A percentile compares a stretch with the other conserved stretches of the same genome.
phyloP scores from a whole-genome alignment of 2,113 vertebrate species.

The Diadophis punctatus region DNA sequence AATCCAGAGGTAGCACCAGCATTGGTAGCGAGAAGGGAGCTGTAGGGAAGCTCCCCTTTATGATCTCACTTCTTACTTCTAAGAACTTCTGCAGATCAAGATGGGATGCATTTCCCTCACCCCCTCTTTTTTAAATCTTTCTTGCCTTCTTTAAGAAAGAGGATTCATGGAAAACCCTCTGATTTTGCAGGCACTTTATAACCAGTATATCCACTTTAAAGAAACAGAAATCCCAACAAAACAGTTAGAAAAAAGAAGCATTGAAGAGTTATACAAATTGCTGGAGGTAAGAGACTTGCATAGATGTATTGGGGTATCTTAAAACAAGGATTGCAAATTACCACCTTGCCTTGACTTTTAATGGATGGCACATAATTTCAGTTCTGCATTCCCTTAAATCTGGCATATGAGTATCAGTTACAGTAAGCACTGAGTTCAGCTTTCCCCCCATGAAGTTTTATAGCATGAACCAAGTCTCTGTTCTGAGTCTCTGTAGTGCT shows the following conservation, averaged over 20 bases:
- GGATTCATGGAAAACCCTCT: neutral
- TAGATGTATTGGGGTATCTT: neutral
- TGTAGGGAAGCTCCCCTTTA: neutral
- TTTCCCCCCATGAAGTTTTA: neutral
- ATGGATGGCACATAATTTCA: neutral
- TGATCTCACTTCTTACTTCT: neutral
- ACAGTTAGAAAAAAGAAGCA: conserved; percentile 85
- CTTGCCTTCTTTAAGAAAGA: neutral
- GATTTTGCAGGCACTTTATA: conserved; percentile 92
- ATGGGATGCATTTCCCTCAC: neutral
- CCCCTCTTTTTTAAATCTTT: neutral
- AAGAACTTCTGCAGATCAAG: neutral
- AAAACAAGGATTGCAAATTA: neutral
- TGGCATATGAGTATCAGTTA: neutral
- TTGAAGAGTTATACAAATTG: conserved; percentile 90
- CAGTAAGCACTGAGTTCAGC: neutral
- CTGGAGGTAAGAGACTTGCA: conserved; percentile 77
- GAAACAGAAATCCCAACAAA: conserved; percentile 92
- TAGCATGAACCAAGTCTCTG: neutral
- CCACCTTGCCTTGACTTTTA: conserved; percentile 28
- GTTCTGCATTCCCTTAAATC: neutral
- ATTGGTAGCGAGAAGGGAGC: neutral
- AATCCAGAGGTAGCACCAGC: neutral
- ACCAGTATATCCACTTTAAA: conserved; percentile 98
- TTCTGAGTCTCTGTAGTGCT: neutral